Percentiles rank a stretch among this genome's conserved stretches.
Evolutionary conservation across 2,113 vertebrate genomes (phyloP).

Genomic region (Casuarius casuarius): DNA sequence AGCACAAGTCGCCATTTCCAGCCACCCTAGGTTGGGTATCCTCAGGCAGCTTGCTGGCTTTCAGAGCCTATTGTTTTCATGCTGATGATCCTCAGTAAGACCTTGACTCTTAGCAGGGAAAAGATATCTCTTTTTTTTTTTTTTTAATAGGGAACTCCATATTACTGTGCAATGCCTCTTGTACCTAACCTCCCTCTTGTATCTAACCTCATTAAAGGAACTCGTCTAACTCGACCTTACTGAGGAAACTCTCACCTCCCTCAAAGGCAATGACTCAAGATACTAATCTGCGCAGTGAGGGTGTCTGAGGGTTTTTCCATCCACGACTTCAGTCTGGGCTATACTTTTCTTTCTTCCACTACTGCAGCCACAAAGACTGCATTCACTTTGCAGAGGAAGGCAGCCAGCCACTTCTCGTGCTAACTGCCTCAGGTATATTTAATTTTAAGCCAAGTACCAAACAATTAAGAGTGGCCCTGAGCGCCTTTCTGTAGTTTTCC

Average conservation of each 20-base stretch:
- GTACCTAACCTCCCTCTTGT: slow-evolving; percentile 16
- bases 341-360: slow-evolving; percentile 34
- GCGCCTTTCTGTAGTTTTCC: not conserved
- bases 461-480: not conserved
- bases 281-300: slow-evolving; percentile 37
- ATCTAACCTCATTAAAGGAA: slow-evolving; percentile 53
- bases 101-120: not conserved
- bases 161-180: not conserved
- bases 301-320: slow-evolving; percentile 58
- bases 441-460: not conserved
- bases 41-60: not conserved
- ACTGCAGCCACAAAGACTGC: not conserved
- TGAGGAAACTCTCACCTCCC: slow-evolving; percentile 59
- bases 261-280: slow-evolving; percentile 60
- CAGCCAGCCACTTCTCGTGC: not conserved
- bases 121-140: not conserved
- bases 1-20: not conserved
- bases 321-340: slow-evolving; percentile 21
- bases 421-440: not conserved
- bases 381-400: not conserved
- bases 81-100: not conserved
- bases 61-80: not conserved
- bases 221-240: not conserved
- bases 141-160: not conserved
- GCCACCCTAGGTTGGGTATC: not conserved